Percentiles rank a stretch among this genome's conserved stretches.
These are phyloP conservation scores for Lethrus apterus DNA, from an alignment of 1,140 invertebrate species.

Conservation along the genomic window DNA sequence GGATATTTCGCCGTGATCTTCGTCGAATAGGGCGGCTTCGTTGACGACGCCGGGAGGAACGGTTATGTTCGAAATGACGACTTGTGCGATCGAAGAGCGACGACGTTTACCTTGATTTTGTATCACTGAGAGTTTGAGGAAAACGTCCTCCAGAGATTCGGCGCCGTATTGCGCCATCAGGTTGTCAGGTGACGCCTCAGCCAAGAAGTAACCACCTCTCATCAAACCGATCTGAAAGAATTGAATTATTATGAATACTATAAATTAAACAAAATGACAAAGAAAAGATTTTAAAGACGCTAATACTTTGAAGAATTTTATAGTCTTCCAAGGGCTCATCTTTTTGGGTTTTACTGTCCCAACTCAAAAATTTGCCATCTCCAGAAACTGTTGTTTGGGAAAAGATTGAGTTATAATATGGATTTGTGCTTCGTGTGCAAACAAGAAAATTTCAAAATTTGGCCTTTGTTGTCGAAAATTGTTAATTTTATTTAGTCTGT, in stretches of 20 bases:
- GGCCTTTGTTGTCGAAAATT: no score
- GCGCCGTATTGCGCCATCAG: constrained; percentile 70
- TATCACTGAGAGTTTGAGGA: constrained; percentile 79
- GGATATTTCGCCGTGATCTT: constrained; percentile 66
- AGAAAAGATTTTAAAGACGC: no score
- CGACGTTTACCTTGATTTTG: constrained; percentile 73
- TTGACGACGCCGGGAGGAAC: constrained; percentile 41
- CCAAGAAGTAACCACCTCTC: constrained; percentile 11
- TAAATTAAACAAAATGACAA: not conserved
- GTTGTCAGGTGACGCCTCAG: constrained; percentile 74
- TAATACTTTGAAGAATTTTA: no score
- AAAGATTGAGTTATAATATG: no score
- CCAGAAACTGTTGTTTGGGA: no score
- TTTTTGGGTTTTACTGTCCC: no score
- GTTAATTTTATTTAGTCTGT: no score
- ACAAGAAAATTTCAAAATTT: no score
- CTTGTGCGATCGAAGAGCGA: constrained; percentile 67
- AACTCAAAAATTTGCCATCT: no score
- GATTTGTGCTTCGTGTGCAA: no score
- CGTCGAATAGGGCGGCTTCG: constrained; percentile 55
- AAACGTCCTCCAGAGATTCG: constrained; percentile 84
- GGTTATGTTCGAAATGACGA: constrained; percentile 57
- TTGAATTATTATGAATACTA: not conserved
- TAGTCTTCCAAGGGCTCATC: no score
- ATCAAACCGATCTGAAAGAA: constrained; percentile 61